phyloP scores from a whole-genome alignment of 2,797 vertebrate species.

The Sebastes aleutianus region DNA sequence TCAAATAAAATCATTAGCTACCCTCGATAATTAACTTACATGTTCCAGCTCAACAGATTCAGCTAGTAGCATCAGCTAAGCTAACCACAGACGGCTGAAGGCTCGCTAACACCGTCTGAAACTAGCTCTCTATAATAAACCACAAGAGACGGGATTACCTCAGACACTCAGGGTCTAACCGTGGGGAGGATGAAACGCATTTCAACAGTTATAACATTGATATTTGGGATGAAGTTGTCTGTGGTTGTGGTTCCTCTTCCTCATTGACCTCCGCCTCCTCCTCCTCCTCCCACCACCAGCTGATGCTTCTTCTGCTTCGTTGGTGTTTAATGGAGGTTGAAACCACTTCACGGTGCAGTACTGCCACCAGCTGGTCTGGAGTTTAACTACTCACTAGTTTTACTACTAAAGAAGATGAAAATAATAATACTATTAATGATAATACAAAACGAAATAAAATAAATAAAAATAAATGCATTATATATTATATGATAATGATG shows the following conservation, averaged over 20 bases:
- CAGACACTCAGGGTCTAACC: not conserved
- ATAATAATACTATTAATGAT: too few species aligned
- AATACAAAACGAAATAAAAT: too few species aligned
- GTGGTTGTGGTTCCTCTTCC: slow-evolving; percentile 28
- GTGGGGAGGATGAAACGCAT: not conserved
- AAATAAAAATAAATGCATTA: too few species aligned
- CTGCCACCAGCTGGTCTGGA: not conserved
- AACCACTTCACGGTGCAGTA: too few species aligned
- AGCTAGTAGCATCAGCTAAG: not conserved
- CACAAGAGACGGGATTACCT: not conserved
- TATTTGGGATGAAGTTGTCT: not conserved
- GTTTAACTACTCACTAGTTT: too few species aligned
- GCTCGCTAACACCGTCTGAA: not conserved
- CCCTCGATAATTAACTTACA: fast-evolving
- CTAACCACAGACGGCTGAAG: not conserved
- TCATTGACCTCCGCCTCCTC: not conserved
- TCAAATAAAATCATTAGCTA: not conserved
- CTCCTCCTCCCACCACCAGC: not conserved
- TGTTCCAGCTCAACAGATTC: not conserved
- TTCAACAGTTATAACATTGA: not conserved
- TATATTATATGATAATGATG: too few species aligned
- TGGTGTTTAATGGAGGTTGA: not conserved
- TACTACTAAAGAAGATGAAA: too few species aligned
- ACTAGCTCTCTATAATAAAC: not conserved
- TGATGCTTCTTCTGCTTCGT: not conserved